Evolutionary conservation across 2,888 invertebrate genomes (phyloP), one percentile per base, ranked within the genome.

Genomic region (Athalia cordata): DNA sequence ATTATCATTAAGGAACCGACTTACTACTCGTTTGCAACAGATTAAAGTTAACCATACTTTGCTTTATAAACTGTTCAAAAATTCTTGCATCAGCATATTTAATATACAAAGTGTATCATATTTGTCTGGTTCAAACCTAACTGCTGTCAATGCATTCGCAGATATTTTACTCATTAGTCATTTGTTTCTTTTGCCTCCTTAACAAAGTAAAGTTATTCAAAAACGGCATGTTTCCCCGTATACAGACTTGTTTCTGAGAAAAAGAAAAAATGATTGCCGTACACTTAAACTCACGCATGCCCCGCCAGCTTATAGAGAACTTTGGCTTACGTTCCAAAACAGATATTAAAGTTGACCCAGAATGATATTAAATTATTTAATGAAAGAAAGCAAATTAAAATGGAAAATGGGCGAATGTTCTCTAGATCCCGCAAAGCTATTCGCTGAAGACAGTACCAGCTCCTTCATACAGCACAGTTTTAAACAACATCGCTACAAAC

Each of bases 361-460:
- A n/a, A n/a, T 57, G 5, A 78, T 66, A 57, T 15, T 15, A 70
- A 52, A 70, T 15, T 2, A 68, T 57, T 59, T 8, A 8, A 11
- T 8, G 3, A 70, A 65, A 5, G 8, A 1, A 75, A 65, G 29
- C 2, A 74, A 77, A 80, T 77, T n/a, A 52, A 59, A 78, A 62
- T 61, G 72, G 68, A 72, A 55, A 62, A 66, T 72, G 55, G 49
- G 59, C 70, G 68, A 68, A 91, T 80, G 90, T 91, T 86, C 91
- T 92, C 11, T 90, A 95, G 94, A 94, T 96, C 85, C 96, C 96
- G 80, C 95, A 95, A 86, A 96, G 96, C 89, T 94, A 94, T 83
- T 92, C 93, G 4, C 92, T 96, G 74, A 94, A 93, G 87, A 93
- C 94, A 83, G 91, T 94, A 76, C 92, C 94, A 76, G 95, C 95